phyloP scores from a whole-genome alignment of 2,113 vertebrate species.

The Solea solea region DNA sequence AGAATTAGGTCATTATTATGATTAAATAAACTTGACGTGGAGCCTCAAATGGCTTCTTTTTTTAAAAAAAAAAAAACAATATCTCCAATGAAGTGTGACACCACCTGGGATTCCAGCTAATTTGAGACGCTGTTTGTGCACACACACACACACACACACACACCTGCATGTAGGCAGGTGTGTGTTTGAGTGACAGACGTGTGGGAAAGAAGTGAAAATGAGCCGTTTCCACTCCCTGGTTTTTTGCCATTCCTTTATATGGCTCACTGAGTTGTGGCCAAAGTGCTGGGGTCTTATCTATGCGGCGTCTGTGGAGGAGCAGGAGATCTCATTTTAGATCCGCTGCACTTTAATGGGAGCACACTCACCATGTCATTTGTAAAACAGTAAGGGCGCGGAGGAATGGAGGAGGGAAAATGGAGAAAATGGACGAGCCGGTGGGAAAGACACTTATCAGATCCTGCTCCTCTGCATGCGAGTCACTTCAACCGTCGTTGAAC shows the following conservation, averaged over 20 bases:
- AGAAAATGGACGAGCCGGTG: not conserved
- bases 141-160: not conserved
- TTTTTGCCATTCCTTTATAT: constrained; percentile 25
- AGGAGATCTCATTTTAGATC: constrained; percentile 72
- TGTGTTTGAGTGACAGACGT: constrained; percentile 31
- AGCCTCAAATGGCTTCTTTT: not conserved
- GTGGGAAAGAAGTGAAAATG: constrained; percentile 20
- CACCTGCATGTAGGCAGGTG: not conserved
- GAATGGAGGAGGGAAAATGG: not conserved
- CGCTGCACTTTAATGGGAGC: constrained; percentile 33
- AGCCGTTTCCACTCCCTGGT: constrained; percentile 13
- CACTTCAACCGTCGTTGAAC: too few species aligned
- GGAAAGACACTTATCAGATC: not conserved
- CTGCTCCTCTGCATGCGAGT: not conserved
- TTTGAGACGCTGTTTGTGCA: not conserved
- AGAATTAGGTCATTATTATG: constrained; percentile 44
- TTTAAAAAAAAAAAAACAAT: not conserved
- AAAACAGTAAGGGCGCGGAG: constrained; percentile 18
- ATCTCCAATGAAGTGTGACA: not conserved
- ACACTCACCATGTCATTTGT: constrained; percentile 35
- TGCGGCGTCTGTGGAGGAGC: not conserved
- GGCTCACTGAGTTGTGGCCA: constrained; percentile 51
- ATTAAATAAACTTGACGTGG: constrained; percentile 27
- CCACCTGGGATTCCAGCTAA: constrained; percentile 10
- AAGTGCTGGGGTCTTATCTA: constrained; percentile 31